phyloP scores from a whole-genome alignment of 2,113 vertebrate species.

The Dendropsophus ebraccatus region DNA sequence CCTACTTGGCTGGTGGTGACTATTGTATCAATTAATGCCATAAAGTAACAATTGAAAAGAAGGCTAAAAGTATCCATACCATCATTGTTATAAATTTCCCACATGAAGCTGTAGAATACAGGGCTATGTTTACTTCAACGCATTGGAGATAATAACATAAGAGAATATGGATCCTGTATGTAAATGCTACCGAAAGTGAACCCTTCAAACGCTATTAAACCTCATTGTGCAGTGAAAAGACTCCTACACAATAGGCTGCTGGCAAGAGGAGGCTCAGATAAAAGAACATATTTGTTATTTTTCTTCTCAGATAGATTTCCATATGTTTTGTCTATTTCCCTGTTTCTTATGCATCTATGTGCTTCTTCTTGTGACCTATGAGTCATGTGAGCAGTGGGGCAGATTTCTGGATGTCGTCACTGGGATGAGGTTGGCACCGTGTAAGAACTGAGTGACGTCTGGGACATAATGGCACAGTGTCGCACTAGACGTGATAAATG shows the following conservation, averaged over 20 bases:
- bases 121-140: background rate
- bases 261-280: background rate
- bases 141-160: background rate
- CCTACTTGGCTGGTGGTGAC: background rate
- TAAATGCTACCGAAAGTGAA: background rate
- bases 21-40: background rate
- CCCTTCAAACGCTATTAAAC: background rate
- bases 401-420: background rate
- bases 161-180: slow-evolving; percentile 9
- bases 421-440: background rate
- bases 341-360: background rate
- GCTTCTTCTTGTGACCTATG: background rate
- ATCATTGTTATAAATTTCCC: background rate
- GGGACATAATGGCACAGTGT: background rate
- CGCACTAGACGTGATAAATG: background rate
- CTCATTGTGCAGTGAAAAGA: background rate
- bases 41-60: background rate
- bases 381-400: background rate
- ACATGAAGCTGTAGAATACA: background rate
- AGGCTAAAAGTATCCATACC: background rate
- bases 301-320: background rate
- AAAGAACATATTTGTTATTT: background rate
- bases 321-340: background rate
- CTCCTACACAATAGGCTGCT: background rate
- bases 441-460: background rate